Evolutionary conservation across 1,140 invertebrate species (phyloP).

Genomic region (Phymastichus coffea): DNA sequence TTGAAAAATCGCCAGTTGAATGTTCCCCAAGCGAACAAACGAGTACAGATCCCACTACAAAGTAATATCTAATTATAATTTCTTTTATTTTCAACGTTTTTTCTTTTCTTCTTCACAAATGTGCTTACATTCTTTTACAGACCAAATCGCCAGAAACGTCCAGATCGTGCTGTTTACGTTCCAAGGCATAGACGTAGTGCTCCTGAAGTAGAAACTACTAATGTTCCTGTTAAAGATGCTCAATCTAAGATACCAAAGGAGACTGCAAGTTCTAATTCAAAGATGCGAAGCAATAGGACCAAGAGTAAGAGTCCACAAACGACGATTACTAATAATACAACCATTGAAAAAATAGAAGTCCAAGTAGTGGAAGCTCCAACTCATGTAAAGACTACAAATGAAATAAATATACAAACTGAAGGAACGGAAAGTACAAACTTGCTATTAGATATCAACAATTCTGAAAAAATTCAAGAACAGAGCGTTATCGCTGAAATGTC

Average conservation of each 20-base stretch:
- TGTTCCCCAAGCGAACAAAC: constrained; percentile 11
- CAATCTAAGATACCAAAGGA: no score
- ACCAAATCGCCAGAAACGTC: constrained; percentile 60
- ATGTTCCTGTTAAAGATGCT: not conserved
- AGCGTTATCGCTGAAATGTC: no score
- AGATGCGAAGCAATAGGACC: no score
- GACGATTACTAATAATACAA: no score
- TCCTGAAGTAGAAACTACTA: constrained; percentile 47
- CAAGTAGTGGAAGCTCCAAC: no score
- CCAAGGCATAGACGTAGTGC: constrained; percentile 66
- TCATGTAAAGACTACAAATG: no score
- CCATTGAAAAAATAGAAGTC: no score
- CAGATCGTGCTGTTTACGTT: constrained; percentile 76
- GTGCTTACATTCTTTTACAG: constrained; percentile 27
- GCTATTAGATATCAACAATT: not conserved
- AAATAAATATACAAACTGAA: not conserved
- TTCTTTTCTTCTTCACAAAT: not conserved
- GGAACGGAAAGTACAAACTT: not conserved
- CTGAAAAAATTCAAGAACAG: not conserved
- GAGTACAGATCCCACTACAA: constrained; percentile 20
- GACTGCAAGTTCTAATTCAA: no score
- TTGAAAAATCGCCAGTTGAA: constrained; percentile 26
- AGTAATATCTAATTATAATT: no score
- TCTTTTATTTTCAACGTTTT: no score
- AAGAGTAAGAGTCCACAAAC: no score